Evolutionary conservation across 2,797 vertebrate species (phyloP), one percentile per base, ranked within the genome.

Genomic region (Gallinago stenura): DNA sequence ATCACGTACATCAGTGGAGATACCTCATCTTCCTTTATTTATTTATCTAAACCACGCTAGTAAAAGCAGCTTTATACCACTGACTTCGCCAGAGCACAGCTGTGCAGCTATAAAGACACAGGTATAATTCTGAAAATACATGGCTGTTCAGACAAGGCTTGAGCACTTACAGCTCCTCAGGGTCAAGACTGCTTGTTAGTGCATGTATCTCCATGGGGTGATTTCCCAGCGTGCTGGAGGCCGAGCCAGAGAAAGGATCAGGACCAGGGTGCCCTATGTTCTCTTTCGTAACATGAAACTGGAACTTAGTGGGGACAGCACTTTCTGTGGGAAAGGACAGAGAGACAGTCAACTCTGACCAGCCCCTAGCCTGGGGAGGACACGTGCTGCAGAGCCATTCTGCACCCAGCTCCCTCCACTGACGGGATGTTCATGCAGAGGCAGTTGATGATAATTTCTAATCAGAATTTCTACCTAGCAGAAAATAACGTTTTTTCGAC

Each of bases 261-360:
- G 89, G 71, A 76, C 0, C 3, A 18, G 46, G 20, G 12, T 48
- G 81, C 88, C 30, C 73, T 66, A 22, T 50, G 58, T 15, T 85
- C 64, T 77, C 26, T 87, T 85, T 71, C 0, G 0, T 64, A 83
- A 85, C 14, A 8, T 11, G 71, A 68, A 93, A 94, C 41, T 70
- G 50, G 77, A 94, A 94, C 39, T 93, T 80, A 56, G 43, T 66
- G 60, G 89, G 45, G 56, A 87, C 51, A 95, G 86, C 56, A 50
- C 17, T 92, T 93, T 90, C 62, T 84, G 68, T 89, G 88, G 81
- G 77, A 84, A 90, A 89, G 81, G 54, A 62, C 22, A 53, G 62
- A 87, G 43, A 84, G 51, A 91, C 0, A 60, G 77, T 37, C 68
- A 90, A 37, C 77, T 60, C 60, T 64, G 69, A 51, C 58, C 26